Base-by-base conservation (phyloP, 2,797 vertebrate species). In the Xenops minutus region DNA sequence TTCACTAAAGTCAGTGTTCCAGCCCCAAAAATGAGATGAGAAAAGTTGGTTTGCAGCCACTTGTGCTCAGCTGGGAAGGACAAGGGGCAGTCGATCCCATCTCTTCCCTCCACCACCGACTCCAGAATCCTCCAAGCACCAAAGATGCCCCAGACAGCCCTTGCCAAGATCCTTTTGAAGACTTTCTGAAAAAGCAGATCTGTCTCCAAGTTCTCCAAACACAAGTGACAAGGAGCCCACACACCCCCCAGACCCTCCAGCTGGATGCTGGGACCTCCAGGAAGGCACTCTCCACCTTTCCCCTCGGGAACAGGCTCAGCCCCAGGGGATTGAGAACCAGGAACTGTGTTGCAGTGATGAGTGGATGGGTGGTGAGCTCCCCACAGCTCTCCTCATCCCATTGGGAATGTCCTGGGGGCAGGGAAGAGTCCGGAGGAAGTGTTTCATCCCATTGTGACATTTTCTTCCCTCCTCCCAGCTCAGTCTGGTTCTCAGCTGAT, bases 221-320 rank as follows among this genome's bases (percentile, higher is more conserved):
- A 14, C 18, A 16, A 44, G 54, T 5, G 20, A 43, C 0, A 3
- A 69, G 51, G 64, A 78, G 34, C 66, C 46, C 48, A 26, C 6
- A 2, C 41, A 3, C 22, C 18, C 9, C 23, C 34, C 6, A 7
- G 18, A 72, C 39, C 55, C 32, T 16, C 37, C 54, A 51, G 56
- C 11, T 0, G 0, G 37, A 52, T n/a, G 7, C 29, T 55, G 71
- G 16, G 27, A 76, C 36, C 71, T 74, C 56, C 0, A 1, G 54
- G 54, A 82, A 86, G 24, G 30, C 6, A 0, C 48, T 75, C 26
- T 36, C 48, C 37, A 12, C 29, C 23, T 44, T 67, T 55, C 26
- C 5, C 27, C 34, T 1, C 30, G 10, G 0, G 17, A 27, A 34
- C 32, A 54, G 30, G 24, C 44, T 59, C 55, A 55, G 32, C 41